phyloP scores from a whole-genome alignment of 2,888 invertebrate genomes.

The Drosophila affinis region DNA sequence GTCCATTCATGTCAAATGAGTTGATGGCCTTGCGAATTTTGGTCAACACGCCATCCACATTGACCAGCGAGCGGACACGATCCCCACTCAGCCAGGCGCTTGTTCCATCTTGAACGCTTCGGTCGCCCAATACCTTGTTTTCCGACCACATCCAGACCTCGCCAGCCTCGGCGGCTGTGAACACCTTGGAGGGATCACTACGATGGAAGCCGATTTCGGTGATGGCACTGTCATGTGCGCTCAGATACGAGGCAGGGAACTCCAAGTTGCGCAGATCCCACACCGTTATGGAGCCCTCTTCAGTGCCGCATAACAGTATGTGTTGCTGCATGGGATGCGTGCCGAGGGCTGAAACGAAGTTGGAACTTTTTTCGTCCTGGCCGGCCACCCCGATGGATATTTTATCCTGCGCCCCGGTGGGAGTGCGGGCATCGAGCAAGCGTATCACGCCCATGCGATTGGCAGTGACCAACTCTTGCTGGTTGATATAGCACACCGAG shows the following conservation, averaged over 20 bases:
- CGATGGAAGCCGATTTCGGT: constrained; percentile 95
- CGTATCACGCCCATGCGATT: constrained; percentile 96
- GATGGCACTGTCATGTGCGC: constrained; percentile 90
- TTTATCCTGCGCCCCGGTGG: constrained; percentile 86
- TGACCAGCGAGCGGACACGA: constrained; percentile 86
- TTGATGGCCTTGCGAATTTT: constrained; percentile 92
- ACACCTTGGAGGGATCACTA: constrained; percentile 92
- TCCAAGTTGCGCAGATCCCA: constrained; percentile 95
- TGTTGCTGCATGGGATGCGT: constrained; percentile 95
- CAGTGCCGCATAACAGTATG: constrained; percentile 92
- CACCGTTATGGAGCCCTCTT: constrained; percentile 93
- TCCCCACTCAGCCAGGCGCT: constrained; percentile 89
- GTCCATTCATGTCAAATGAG: constrained; percentile 90
- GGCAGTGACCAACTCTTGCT: constrained; percentile 89
- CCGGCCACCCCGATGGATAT: constrained; percentile 88
- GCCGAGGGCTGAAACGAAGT: constrained; percentile 89
- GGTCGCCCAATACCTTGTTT: constrained; percentile 84
- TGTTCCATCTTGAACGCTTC: constrained; percentile 60
- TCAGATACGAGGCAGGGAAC: constrained; percentile 92
- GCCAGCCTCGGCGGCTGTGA: constrained; percentile 91
- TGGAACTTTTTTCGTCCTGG: constrained; percentile 85
- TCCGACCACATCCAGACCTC: constrained; percentile 96
- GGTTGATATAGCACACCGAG: constrained; percentile 90
- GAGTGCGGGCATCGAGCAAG: constrained; percentile 91
- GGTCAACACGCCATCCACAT: constrained; percentile 88